Evolutionary conservation across 2,113 vertebrate species (phyloP).

Genomic region (Alectura lathami): DNA sequence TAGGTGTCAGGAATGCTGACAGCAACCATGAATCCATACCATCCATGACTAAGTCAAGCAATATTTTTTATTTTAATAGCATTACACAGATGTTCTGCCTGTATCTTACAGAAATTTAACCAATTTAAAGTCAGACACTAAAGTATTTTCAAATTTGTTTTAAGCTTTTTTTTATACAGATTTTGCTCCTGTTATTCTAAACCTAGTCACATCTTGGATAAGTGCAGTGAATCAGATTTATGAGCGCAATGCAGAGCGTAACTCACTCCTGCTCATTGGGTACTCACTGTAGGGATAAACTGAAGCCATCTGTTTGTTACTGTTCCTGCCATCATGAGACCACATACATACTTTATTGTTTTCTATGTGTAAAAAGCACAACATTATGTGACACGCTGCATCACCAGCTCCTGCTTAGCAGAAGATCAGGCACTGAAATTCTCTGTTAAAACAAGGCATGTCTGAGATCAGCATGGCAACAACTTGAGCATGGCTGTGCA

Average conservation of each 20-base stretch:
- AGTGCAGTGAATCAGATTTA: neutral
- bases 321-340: neutral
- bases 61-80: neutral
- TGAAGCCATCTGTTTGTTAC: neutral
- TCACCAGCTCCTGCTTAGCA: neutral
- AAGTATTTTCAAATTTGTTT: neutral
- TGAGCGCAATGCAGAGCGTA: neutral
- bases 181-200: neutral
- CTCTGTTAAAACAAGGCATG: neutral
- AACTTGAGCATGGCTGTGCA: neutral
- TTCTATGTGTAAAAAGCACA: neutral
- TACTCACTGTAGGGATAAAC: conserved; percentile 13
- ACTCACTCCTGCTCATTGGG: neutral
- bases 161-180: neutral
- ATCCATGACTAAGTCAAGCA: neutral
- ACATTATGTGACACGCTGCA: conserved; percentile 42
- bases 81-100: neutral
- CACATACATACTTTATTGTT: neutral
- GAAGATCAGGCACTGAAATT: neutral
- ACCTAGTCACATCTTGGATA: neutral
- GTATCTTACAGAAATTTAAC: neutral
- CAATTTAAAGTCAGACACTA: neutral
- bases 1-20: conserved; percentile 4
- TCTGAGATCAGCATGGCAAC: neutral
- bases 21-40: conserved; percentile 23